Base-by-base conservation (phyloP, 2,113 vertebrate genomes). In the Pituophis catenifer region DNA sequence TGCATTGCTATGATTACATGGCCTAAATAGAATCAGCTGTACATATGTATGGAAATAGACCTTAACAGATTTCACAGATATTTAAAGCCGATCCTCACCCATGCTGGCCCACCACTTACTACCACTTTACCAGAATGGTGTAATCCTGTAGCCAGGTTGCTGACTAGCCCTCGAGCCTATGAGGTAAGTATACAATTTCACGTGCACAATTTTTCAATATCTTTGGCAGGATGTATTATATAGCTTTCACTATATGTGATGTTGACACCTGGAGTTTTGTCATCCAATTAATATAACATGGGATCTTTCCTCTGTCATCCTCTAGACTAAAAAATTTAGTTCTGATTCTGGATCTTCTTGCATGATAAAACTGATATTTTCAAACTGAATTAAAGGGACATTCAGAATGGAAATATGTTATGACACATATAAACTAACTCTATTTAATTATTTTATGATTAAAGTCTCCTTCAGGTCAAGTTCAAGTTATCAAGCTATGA, bases 61-160 rank as follows among this genome's bases (percentile, higher is more conserved):
- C 97, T 98, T 98, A 98, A 98, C 97, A 96, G 94, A 89, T 90
- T 92, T 94, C 92, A 75, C 96, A 98, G 98, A 97, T 98, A 98
- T 88, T 93, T 98, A 89, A 98, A 98, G 91, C 98, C 98, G 1
- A 94, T 98, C 94, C 95, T 99, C 95, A 99, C 99, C 7, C 98
- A 98, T 3, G 1, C 96, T 0, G 98, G 98, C 17, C 98, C 98
- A 48, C 98, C 98, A 0, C 97, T 98, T 94, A 98, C 98, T 3
- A 95, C 97, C 0, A 98, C 98, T 0, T 94, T 99, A 93, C 98
- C 98, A 0, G 95, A 93, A 85, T 98, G 98, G 96, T 98, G 98
- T 85, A 96, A 91, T 29, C 96, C 97, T 0, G 23, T 98, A 65
- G 98, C 98, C 95, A 97, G 95, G 92, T 92, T 99, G 75, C 97